These are phyloP conservation scores for Pteropus rufus DNA, from an alignment of 2,797 vertebrate species.

Conservation along the genomic window DNA sequence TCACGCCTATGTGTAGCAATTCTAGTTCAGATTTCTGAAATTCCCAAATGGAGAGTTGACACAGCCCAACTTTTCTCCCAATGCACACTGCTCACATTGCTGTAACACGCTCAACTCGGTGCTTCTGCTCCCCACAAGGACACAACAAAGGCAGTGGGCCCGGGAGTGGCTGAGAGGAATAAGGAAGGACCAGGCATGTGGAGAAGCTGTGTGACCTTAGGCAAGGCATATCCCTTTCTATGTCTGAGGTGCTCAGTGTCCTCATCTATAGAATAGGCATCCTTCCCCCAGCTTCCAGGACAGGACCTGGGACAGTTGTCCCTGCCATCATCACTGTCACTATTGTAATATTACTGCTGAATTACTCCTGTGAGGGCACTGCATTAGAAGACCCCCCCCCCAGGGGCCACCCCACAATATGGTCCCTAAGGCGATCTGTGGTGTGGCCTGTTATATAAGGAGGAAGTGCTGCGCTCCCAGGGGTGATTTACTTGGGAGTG, in stretches of 20 bases:
- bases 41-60: not conserved
- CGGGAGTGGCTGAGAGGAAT: rapidly evolving
- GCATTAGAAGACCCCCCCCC: not conserved
- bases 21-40: not conserved
- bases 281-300: not conserved
- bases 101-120: rapidly evolving
- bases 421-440: rapidly evolving
- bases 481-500: not conserved
- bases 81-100: rapidly evolving
- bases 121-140: not conserved
- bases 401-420: rapidly evolving
- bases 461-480: not conserved
- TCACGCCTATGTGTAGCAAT: rapidly evolving
- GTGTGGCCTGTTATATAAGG: not conserved
- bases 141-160: not conserved
- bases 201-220: not conserved
- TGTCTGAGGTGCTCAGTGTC: not conserved
- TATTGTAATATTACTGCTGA: rapidly evolving
- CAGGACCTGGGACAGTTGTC: not conserved
- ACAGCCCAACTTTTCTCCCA: not conserved
- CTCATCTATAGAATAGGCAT: not conserved
- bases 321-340: not conserved
- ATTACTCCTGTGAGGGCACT: rapidly evolving
- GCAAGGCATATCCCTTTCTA: not conserved
- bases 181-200: not conserved